These are phyloP conservation scores for Clarias macrocephalus DNA, from an alignment of 2,113 vertebrate species.

Conservation along the genomic window DNA sequence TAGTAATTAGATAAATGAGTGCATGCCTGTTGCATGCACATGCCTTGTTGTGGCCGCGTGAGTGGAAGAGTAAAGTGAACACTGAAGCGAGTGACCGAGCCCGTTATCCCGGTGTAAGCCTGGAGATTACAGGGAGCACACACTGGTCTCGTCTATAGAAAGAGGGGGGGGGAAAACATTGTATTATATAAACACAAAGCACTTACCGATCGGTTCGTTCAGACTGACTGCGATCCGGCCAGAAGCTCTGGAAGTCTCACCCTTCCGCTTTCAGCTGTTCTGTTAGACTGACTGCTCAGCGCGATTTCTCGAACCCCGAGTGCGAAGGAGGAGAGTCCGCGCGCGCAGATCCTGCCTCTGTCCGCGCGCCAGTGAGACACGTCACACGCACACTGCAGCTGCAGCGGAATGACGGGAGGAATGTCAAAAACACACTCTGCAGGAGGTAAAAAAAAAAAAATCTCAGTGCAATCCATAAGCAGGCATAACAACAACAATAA, in stretches of 20 bases:
- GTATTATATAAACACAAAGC: not conserved
- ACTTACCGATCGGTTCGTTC: constrained; percentile 17
- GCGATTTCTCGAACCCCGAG: too few species aligned
- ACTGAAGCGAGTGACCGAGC: not conserved
- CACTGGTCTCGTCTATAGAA: not conserved
- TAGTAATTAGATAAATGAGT: not conserved
- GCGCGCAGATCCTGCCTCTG: not conserved
- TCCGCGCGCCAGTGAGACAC: not conserved
- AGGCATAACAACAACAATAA: not conserved
- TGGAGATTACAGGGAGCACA: not conserved
- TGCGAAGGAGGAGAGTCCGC: not conserved
- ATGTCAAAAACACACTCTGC: not conserved
- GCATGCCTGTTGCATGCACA: not conserved
- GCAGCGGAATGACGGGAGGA: not conserved
- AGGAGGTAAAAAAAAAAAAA: not conserved
- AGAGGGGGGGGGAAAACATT: not conserved
- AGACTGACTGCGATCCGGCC: not conserved
- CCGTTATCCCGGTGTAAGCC: not conserved
- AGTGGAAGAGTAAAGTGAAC: not conserved
- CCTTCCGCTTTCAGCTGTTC: not conserved
- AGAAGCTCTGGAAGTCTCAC: not conserved
- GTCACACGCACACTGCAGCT: constrained; percentile 17
- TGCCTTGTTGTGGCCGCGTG: not conserved
- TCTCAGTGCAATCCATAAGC: not conserved
- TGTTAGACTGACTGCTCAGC: not conserved